Conservation (phyloP, 2,888 invertebrate species). For the Emmelina monodactyla region DNA sequence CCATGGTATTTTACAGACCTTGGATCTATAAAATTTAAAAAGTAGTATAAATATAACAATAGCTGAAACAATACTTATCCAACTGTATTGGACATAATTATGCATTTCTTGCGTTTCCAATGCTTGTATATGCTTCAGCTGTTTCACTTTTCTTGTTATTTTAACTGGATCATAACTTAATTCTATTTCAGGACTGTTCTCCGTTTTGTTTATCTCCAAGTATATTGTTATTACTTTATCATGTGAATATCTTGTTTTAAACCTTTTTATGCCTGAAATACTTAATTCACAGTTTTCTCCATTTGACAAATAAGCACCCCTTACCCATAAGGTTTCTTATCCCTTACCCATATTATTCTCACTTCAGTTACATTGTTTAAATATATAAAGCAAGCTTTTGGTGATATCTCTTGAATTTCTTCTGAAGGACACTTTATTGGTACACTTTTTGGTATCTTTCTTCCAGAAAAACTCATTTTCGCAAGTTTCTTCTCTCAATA, state of each 20-base stretch:
- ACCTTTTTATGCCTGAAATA: constrained; percentile 1
- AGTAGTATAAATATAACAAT: too few relatives aligned
- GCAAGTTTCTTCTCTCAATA: background rate
- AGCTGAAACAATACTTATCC: too few relatives aligned
- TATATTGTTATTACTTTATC: constrained; percentile 3
- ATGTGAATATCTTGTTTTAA: constrained; percentile 1
- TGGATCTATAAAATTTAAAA: background rate
- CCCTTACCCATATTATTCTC: too few relatives aligned
- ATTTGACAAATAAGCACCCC: background rate
- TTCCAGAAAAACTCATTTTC: background rate
- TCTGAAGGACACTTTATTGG: constrained; percentile 2
- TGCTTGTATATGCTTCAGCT: too few relatives aligned
- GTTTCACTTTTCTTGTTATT: too few relatives aligned
- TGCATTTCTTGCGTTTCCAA: too few relatives aligned
- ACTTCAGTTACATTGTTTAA: too few relatives aligned
- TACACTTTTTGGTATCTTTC: background rate
- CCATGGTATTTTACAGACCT: constrained; percentile 1
- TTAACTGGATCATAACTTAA: constrained; percentile 7
- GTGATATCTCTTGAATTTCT: constrained; percentile 1
- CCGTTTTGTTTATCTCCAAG: background rate
- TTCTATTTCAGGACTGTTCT: constrained; percentile 3
- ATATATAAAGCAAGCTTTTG: background rate
- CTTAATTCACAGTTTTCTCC: constrained; percentile 2
- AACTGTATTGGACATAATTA: too few relatives aligned
- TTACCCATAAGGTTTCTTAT: constrained; percentile 2